Base-by-base conservation (phyloP, 2,888 invertebrate species). In the Prenolepis imparis region DNA sequence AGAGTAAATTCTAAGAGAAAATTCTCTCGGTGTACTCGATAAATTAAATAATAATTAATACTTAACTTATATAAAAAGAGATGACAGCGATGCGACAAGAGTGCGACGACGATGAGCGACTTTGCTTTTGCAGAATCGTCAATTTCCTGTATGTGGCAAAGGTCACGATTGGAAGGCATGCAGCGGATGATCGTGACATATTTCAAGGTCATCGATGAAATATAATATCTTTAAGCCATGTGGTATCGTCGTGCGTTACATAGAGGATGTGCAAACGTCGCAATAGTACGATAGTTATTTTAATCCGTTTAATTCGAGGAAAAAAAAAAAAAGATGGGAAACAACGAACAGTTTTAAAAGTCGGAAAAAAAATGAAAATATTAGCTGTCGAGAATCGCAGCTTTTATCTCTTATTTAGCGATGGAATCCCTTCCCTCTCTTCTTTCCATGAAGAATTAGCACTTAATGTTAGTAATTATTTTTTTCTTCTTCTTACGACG, bases 81-180 rank as follows among this genome's bases (percentile, higher is more conserved):
- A 39, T 61, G 21, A 32, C 72, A 18, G 15, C 55, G 24, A 32
- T 28, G 28, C 28, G 28, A 28, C 28, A 28, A 28, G 28, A 28
- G 28, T 28, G 18, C n/a, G 39, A 84, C 3, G 18, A 44, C 24
- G 63, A 81, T 32, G 28, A 39, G 74, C 21, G 74, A 75, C 15
- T 82, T 70, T 74, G 80, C 66, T 84, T 82, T 55, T 55, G 61
- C 66, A 36, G 75, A 80, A 72, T 66, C 66, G 59, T 82, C 67
- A 74, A 67, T 82, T 86, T 82, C 67, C 74, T 57, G 68, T 67
- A 52, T 52, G 70, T 68, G 83, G 73, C 86, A 83, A 85, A 83
- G 86, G 63, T 86, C 85, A 86, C 84, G 83, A 83, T 85, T 84
- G 80, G 80, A 78, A 52, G 73, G 39, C 72, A 82, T 80, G 67